Evolutionary conservation across 2,888 invertebrate species (phyloP), one percentile per base, ranked within the genome.

Genomic region (Synanthedon andrenaeformis): DNA sequence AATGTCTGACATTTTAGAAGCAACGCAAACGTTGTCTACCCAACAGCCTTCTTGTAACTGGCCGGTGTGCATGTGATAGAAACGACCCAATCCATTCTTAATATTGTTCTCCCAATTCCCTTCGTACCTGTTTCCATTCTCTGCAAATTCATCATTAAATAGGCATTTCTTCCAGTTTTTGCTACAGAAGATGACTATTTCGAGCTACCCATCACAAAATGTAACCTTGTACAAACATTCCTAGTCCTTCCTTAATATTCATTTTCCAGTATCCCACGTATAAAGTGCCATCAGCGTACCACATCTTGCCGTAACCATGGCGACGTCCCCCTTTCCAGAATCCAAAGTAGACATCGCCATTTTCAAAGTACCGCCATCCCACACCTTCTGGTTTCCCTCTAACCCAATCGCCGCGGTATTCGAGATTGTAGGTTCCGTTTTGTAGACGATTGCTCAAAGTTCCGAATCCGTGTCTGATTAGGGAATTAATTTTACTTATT

Each of bases 41-140:
- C 93, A 93, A 60, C 89, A 79, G 1, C 93, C 93, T 56, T 90
- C 89, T 66, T 92, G 92, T 58, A 91, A 67, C 69, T 92, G 92
- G 0, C 92, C 92, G 0, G 85, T 91, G 62, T 83, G 80, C 66
- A 91, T 70, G 68, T 92, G 92, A 65, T 90, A 91, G 72, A 89
- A 92, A 42, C 89, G 78, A 0, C 93, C 93, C n/a, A 81, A 69
- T 1, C 93, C 93, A 61, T 90, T 79, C 65, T 90, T 91, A 54
- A 79, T 61, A 59, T 90, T 89, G 5, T 77, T 64, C 41, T 75
- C 64, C 89, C 92, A 93, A 55, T 88, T 67, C 0, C 93, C 93
- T 74, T 92, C 91, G 67, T 91, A 93, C 51, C 91, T 82, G 63
- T 91, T 90, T 3, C 90, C 90, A 64, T 91, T 89, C 48, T 66